phyloP scores from a whole-genome alignment of 1,140 invertebrate species.

The Lanistes nyassanus region DNA sequence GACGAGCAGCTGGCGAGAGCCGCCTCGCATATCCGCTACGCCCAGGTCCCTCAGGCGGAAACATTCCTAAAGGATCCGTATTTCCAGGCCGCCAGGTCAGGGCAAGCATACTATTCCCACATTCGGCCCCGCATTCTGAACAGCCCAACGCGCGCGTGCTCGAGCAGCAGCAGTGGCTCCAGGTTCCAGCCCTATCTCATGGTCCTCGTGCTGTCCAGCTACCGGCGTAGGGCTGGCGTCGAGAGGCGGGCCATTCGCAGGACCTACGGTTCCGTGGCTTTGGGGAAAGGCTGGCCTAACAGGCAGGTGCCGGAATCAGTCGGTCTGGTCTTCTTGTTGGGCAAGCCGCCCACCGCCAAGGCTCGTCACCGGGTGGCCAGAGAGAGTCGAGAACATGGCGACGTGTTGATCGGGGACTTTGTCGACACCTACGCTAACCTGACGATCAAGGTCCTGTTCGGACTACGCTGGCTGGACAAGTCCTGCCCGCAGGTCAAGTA shows the following conservation, averaged over 20 bases:
- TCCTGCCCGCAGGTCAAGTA: conserved; percentile 61
- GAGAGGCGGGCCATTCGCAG: conserved; percentile 26
- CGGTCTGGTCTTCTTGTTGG: conserved; percentile 45
- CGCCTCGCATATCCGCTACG: no score
- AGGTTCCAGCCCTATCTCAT: background rate
- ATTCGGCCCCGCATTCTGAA: background rate
- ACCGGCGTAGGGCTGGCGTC: background rate
- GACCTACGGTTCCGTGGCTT: conserved; percentile 35
- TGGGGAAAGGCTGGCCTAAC: conserved; percentile 27
- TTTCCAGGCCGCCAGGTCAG: no score
- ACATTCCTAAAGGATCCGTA: no score
- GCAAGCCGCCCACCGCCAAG: conserved; percentile 22
- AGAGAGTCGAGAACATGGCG: conserved; percentile 74
- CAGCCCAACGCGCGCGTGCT: background rate
- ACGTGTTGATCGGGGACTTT: conserved; percentile 85
- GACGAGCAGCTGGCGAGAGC: no score
- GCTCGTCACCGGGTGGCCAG: conserved; percentile 64
- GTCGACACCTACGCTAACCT: conserved; percentile 83
- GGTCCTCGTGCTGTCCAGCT: conserved; percentile 17
- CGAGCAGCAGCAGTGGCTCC: background rate
- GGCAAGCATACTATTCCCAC: no score
- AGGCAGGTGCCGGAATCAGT: conserved; percentile 9
- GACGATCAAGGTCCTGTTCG: conserved; percentile 87
- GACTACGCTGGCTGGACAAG: conserved; percentile 48
- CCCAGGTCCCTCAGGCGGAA: no score